Percentiles rank a stretch among this genome's conserved stretches.
These are phyloP conservation scores for Ianthella basta DNA, from an alignment of 37 sponge, comb jelly and placozoan genomes.

Conservation along the genomic window DNA sequence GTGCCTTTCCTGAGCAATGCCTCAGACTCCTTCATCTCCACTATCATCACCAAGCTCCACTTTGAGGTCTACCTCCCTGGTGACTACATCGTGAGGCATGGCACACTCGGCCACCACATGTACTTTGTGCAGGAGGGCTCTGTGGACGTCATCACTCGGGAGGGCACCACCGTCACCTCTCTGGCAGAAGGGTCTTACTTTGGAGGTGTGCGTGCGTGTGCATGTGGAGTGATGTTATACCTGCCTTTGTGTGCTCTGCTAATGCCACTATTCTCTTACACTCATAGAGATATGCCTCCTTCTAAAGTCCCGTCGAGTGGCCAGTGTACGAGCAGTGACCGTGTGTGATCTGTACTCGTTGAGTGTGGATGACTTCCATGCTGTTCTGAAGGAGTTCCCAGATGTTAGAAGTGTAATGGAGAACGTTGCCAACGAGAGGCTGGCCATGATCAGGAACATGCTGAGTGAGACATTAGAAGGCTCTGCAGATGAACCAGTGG, in stretches of 20 bases:
- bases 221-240: neutral
- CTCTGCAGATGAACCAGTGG: neutral
- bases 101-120: conserved; percentile 34
- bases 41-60: conserved; percentile 41
- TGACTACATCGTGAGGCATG: conserved; percentile 44
- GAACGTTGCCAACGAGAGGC: conserved; percentile 38
- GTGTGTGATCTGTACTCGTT: conserved; percentile 39
- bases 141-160: conserved; percentile 33
- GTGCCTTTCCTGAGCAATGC: conserved; percentile 60
- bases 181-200: conserved; percentile 65
- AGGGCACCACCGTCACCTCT: conserved; percentile 36
- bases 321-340: conserved; percentile 49
- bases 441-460: conserved; percentile 27
- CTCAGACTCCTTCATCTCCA: conserved; percentile 40
- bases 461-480: neutral
- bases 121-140: conserved; percentile 14
- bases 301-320: conserved; percentile 33
- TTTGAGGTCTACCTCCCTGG: conserved; percentile 70
- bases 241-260: neutral
- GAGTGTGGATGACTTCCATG: conserved; percentile 36
- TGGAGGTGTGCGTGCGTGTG: conserved; percentile 51
- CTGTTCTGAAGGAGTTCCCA: conserved; percentile 54
- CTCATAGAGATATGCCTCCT: conserved; percentile 62
- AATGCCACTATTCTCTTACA: too few species aligned
- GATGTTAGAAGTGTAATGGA: conserved; percentile 48